These are phyloP conservation scores for Pseudomugil gertrudae DNA, from an alignment of 2,797 vertebrate species.

Conservation along the genomic window DNA sequence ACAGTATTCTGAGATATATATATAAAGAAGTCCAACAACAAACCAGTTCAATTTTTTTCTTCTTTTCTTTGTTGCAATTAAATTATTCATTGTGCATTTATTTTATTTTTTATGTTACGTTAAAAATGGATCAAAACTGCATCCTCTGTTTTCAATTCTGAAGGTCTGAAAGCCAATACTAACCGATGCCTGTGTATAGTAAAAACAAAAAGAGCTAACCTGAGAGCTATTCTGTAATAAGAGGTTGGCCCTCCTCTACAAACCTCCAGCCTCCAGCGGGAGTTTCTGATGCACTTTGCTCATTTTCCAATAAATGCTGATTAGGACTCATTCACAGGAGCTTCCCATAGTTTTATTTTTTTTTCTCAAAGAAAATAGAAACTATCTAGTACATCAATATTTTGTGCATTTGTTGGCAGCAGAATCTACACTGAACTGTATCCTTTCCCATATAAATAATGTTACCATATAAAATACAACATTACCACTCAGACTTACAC, in stretches of 20 bases:
- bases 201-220: not conserved
- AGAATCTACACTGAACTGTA: not conserved
- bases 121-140: not conserved
- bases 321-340: not conserved
- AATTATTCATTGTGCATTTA: not conserved
- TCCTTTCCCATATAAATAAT: not conserved
- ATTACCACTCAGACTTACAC: not conserved
- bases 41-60: not conserved
- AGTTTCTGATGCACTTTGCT: not conserved
- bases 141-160: not conserved
- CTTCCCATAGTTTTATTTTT: not conserved
- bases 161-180: not conserved
- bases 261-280: not conserved
- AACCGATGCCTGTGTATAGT: not conserved
- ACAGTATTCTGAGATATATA: not conserved
- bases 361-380: not conserved
- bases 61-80: no score
- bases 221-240: not conserved
- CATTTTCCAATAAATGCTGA: not conserved
- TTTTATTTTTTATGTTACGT: not conserved
- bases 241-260: not conserved
- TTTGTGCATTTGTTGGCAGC: not conserved
- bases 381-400: not conserved
- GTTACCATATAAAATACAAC: slow-evolving; percentile 1
- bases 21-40: not conserved